Percentiles rank a stretch among this genome's conserved stretches.
These are phyloP conservation scores for Scalopus aquaticus DNA, from an alignment of 2,113 vertebrate species.

Conservation along the genomic window DNA sequence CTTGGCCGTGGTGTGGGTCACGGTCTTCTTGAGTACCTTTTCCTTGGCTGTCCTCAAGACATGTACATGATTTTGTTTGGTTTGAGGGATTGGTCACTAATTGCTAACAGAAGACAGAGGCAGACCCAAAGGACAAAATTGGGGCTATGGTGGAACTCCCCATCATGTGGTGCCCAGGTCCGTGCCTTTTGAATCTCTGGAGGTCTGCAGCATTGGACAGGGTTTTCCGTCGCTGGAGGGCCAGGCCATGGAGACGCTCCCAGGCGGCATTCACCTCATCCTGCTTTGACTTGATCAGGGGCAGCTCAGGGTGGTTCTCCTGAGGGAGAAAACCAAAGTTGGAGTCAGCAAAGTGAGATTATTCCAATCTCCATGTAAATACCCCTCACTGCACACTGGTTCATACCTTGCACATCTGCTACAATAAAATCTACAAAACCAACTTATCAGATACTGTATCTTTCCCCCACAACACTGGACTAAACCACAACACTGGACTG, in stretches of 20 bases:
- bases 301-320: constrained; percentile 65
- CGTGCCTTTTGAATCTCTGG: constrained; percentile 73
- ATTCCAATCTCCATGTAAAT: neutral
- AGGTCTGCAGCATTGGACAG: constrained; percentile 61
- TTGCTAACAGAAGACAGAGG: neutral
- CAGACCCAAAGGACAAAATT: neutral
- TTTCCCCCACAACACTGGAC: neutral
- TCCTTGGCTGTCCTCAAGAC: neutral
- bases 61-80: neutral
- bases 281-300: constrained; percentile 57
- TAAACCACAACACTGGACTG: neutral
- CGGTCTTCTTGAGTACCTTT: neutral
- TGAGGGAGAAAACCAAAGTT: neutral
- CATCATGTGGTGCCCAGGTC: neutral
- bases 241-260: constrained; percentile 61
- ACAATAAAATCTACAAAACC: neutral
- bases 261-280: constrained; percentile 72
- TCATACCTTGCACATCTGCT: neutral
- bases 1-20: neutral
- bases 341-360: neutral
- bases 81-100: neutral
- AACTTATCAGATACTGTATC: neutral
- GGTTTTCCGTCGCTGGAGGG: constrained; percentile 39
- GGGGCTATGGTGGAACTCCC: neutral
- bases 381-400: neutral